These are phyloP conservation scores for Platichthys stellatus DNA, from an alignment of 2,113 vertebrate genomes.

Conservation along the genomic window DNA sequence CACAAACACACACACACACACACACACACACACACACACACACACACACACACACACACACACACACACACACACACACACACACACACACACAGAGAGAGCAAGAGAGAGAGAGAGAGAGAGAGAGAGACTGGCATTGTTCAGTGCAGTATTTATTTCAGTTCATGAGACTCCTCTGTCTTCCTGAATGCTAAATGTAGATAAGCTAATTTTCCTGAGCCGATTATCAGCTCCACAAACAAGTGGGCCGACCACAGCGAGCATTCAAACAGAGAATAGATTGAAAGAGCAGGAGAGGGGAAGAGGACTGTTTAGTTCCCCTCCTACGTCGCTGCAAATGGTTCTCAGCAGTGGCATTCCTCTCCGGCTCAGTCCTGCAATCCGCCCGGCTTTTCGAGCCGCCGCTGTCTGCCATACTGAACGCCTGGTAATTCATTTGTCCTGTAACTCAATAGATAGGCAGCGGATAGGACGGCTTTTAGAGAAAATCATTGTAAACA, in stretches of 20 bases:
- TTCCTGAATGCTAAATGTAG: slow-evolving; percentile 70
- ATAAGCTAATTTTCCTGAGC: slow-evolving; percentile 75
- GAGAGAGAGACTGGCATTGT: slow-evolving; percentile 8
- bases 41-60: background rate
- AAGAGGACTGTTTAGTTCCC: slow-evolving; percentile 61
- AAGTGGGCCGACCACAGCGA: slow-evolving; percentile 62
- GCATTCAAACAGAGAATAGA: slow-evolving; percentile 61
- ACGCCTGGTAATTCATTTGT: slow-evolving; percentile 69
- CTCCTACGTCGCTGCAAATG: slow-evolving; percentile 72
- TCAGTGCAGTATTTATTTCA: slow-evolving; percentile 41
- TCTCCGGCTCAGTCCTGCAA: slow-evolving; percentile 50
- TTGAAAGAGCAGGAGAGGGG: slow-evolving; percentile 58
- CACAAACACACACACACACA: background rate
- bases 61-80: background rate
- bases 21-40: slow-evolving; percentile 3
- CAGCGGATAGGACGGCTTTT: slow-evolving; percentile 70
- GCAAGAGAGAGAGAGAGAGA: background rate
- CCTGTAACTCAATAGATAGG: slow-evolving; percentile 60
- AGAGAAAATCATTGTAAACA: slow-evolving; percentile 74
- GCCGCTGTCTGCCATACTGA: slow-evolving; percentile 61
- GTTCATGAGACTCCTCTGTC: slow-evolving; percentile 64
- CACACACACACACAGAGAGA: slow-evolving; percentile 1
- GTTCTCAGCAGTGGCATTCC: slow-evolving; percentile 70
- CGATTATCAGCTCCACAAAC: slow-evolving; percentile 71
- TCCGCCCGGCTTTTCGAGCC: slow-evolving; percentile 53